phyloP scores from a whole-genome alignment of 2,888 invertebrate genomes.

The Orchesella flavescens region DNA sequence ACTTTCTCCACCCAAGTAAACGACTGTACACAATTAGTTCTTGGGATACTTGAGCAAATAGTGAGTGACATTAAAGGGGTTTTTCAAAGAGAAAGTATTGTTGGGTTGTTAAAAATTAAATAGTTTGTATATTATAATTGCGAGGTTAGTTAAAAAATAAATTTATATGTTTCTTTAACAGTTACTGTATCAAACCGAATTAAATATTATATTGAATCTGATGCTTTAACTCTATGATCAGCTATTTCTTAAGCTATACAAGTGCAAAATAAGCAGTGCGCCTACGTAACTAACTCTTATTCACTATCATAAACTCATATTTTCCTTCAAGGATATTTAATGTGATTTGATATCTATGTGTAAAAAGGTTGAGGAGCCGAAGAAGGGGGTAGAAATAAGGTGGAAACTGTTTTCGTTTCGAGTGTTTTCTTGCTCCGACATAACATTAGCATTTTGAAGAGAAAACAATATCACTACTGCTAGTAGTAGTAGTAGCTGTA shows the following conservation, averaged over 20 bases:
- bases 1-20: too few relatives aligned
- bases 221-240: too few relatives aligned
- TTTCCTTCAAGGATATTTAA: neutral
- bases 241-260: too few relatives aligned
- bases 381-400: slow-evolving; percentile 35
- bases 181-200: too few relatives aligned
- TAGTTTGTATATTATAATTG: too few relatives aligned
- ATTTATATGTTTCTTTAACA: too few relatives aligned
- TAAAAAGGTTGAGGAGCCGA: neutral
- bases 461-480: slow-evolving; percentile 31
- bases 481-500: neutral
- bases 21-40: too few relatives aligned
- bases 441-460: slow-evolving; percentile 38
- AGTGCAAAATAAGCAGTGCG: too few relatives aligned
- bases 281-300: neutral
- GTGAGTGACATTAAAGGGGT: neutral
- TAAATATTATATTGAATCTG: too few relatives aligned
- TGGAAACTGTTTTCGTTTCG: slow-evolving; percentile 39
- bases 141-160: too few relatives aligned
- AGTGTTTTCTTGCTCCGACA: slow-evolving; percentile 19
- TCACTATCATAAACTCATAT: neutral
- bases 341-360: neutral
- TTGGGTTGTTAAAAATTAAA: too few relatives aligned
- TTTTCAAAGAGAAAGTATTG: neutral
- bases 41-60: neutral